Evolutionary conservation across 2,888 invertebrate genomes (phyloP), one percentile per base, ranked within the genome.

Genomic region (Anthophora plumipes): DNA sequence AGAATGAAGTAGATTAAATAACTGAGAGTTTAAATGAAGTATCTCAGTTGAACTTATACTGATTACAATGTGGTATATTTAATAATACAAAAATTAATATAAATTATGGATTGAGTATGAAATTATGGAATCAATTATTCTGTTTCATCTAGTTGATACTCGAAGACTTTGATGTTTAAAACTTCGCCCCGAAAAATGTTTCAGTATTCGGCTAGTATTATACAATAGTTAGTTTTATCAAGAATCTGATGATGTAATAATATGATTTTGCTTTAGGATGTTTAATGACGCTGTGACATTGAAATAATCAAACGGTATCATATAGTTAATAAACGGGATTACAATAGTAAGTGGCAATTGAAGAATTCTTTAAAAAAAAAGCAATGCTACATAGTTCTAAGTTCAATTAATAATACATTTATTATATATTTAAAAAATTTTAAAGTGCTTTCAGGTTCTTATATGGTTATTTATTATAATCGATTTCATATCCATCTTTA

Each of bases 201-300:
- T 11, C 3, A 59, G 20, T 11, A 3, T 59, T 37, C 37, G n/a
- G 20, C 20, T 37, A 12, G 20, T 12, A 39, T 59, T 20, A n/a
- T n/a, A n/a, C n/a, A n/a, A 20, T 20, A 20, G 39, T 39, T 39
- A 39, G 12, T 12, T 59, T 59, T 37, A 59, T 59, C 20, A 39
- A n/a, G 7, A 39, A 12, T 9, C 37, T 20, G 37, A 59, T 59
- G 59, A 39, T 12, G 59, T n/a, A 59, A 39, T 37, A 59, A 59
- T 39, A 59, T 59, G 37, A 59, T 39, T 59, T 39, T 59, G 7
- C 20, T 12, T n/a, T 59, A 37, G 39, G 12, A 39, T 20, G 20
- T 59, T 59, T 59, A 59, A 59, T 20, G 37, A 37, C 20, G 59
- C n/a, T 59, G 20, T 59, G 39, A 39, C 59, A 59, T 59, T 59